phyloP scores from a whole-genome alignment of 2,888 invertebrate species.

The Epicampocera succincta region DNA sequence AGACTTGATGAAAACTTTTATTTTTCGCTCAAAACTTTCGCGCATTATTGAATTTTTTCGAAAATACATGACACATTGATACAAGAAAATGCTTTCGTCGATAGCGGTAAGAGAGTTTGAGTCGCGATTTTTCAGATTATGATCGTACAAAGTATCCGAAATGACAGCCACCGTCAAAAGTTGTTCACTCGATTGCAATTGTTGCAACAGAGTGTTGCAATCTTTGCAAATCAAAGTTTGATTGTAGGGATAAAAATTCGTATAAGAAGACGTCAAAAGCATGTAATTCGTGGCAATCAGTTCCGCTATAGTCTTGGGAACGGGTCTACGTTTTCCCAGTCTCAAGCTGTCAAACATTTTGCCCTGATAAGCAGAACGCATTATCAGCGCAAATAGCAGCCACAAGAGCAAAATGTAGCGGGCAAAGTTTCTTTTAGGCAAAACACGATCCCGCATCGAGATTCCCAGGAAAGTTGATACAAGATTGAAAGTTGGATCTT shows the following conservation, averaged over 20 bases:
- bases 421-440: slow-evolving; percentile 72
- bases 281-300: slow-evolving; percentile 72
- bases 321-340: slow-evolving; percentile 60
- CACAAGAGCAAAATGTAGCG: slow-evolving; percentile 75
- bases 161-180: slow-evolving; percentile 70
- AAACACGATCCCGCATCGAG: slow-evolving; percentile 64
- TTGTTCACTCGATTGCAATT: slow-evolving; percentile 43
- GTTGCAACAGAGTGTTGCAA: slow-evolving; percentile 51
- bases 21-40: slow-evolving; percentile 72
- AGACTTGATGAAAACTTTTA: slow-evolving; percentile 72
- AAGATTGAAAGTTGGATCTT: slow-evolving; percentile 71
- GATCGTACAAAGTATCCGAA: slow-evolving; percentile 72
- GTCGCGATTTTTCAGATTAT: slow-evolving; percentile 71
- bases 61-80: slow-evolving; percentile 74
- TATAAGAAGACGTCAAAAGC: slow-evolving; percentile 66
- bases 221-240: slow-evolving; percentile 67
- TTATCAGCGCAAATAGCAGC: slow-evolving; percentile 74
- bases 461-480: slow-evolving; percentile 73
- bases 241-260: slow-evolving; percentile 73
- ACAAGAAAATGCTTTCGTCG: slow-evolving; percentile 73
- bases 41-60: slow-evolving; percentile 73
- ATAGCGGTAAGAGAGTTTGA: slow-evolving; percentile 72
- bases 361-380: slow-evolving; percentile 78
- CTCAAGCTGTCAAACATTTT: slow-evolving; percentile 77
- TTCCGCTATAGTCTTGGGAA: slow-evolving; percentile 71